Evolutionary conservation across 1,140 invertebrate genomes (phyloP).

Genomic region (Bombus impatiens): DNA sequence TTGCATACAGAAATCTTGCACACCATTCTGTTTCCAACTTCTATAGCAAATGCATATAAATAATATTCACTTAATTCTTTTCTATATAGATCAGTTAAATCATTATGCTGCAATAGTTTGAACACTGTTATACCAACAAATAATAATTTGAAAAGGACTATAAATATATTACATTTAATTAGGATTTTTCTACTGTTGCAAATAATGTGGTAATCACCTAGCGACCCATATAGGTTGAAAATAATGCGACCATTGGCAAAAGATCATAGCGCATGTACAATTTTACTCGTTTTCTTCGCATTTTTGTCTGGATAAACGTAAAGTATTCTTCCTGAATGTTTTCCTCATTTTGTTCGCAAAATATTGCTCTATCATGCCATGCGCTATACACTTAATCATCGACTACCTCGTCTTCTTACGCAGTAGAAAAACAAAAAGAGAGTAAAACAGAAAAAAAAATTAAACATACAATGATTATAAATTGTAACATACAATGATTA

Average conservation of each 20-base stretch:
- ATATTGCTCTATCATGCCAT: neutral
- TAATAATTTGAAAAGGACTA: neutral
- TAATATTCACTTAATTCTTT: neutral
- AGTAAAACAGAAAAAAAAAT: constrained; percentile 62
- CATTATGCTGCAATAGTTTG: neutral
- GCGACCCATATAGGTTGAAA: constrained; percentile 48
- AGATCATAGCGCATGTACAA: constrained; percentile 45
- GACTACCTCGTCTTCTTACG: constrained; percentile 31
- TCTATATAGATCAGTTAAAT: neutral
- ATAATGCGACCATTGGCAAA: constrained; percentile 44
- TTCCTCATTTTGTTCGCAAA: neutral
- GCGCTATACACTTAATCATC: constrained; percentile 34
- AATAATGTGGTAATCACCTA: constrained; percentile 12
- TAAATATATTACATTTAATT: neutral
- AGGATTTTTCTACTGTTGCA: neutral
- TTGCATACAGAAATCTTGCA: neutral
- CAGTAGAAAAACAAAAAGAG: constrained; percentile 53
- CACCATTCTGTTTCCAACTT: neutral
- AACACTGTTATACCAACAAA: neutral
- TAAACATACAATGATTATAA: constrained; percentile 63
- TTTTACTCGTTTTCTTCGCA: constrained; percentile 24
- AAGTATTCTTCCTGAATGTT: neutral
- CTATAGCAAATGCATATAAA: neutral
- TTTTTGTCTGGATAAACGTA: neutral
- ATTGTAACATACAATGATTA: constrained; percentile 57